phyloP scores from a whole-genome alignment of 1,140 invertebrate genomes.

The Cotesia glomerata region DNA sequence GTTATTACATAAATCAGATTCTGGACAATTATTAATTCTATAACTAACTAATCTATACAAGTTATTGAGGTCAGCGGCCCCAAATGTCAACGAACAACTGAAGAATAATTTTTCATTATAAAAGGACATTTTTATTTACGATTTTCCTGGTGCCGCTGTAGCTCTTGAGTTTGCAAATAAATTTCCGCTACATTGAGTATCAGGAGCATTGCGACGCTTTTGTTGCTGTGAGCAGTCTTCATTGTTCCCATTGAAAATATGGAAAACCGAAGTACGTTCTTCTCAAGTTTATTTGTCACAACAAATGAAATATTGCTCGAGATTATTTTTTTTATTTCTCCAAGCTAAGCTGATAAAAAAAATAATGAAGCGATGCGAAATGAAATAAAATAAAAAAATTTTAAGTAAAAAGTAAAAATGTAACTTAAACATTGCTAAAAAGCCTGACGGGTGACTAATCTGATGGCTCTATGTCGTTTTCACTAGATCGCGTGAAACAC shows the following conservation, averaged over 20 bases:
- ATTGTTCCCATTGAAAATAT: not conserved
- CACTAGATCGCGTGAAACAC: conserved; percentile 13
- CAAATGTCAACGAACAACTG: no score
- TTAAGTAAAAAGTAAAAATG: not conserved
- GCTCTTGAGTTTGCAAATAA: conserved; percentile 28
- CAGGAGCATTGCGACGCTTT: conserved; percentile 9
- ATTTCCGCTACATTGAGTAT: conserved; percentile 33
- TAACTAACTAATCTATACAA: no score
- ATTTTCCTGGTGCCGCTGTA: conserved; percentile 9
- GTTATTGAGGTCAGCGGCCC: no score
- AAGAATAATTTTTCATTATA: not conserved
- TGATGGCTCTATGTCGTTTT: conserved; percentile 1
- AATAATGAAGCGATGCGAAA: no score
- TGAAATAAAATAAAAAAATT: not conserved
- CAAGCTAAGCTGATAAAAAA: no score
- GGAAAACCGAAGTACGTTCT: not conserved
- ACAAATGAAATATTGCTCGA: not conserved
- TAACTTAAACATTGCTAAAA: not conserved
- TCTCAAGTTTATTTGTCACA: not conserved
- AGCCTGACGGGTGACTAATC: not conserved
- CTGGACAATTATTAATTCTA: no score
- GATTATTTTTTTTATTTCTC: not conserved
- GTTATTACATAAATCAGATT: no score
- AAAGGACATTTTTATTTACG: conserved; percentile 20
- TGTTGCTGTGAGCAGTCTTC: not conserved